Evolutionary conservation across 2,113 vertebrate species (phyloP), one percentile per base, ranked within the genome.

Genomic region (Hiodon alosoides): DNA sequence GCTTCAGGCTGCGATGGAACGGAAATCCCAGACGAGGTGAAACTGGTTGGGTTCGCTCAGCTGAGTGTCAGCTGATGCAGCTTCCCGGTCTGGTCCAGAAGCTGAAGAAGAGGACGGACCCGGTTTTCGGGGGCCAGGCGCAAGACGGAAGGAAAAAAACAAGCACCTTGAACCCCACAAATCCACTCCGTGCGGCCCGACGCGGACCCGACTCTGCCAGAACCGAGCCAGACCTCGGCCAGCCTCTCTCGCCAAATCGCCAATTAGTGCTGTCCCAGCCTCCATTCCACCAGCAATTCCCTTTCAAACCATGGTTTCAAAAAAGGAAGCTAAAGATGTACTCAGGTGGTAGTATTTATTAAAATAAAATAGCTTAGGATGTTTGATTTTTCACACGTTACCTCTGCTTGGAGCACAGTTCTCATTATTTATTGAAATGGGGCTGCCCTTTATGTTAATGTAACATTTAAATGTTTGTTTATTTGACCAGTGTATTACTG

Each of bases 31-130:
- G 97, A 99, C 57, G 97, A 98, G 89, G 93, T 98, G 89, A 99
- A 99, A 91, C 88, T 99, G 91, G 98, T 98, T 72, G 96, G 97
- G 85, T 98, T 98, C 87, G 97, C 96, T 71, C 97, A 99, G 89
- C 85, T 98, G 80, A 99, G 97, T 80, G 89, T 98, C 87, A 96
- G 93, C 93, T 98, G 95, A 98, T 94, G 82, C 70, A 54, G 46
- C 13, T 5, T 14, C 58, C 58, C 58, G 4, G 9, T 14, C 74
- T 50, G 82, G 84, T 82, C 82, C 84, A 75, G 86, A 31, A 31
- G 88, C 84, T 75, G 92, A 88, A 87, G 86, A 86, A 79, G 76
- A 87, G 85, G 88, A 89, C 85, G 88, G 87, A 68, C 77, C 88
- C 88, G 89, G 89, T 89, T 87, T 89, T 83, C 78, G 88, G 85